Evolutionary conservation across 2,113 vertebrate genomes (phyloP).

Genomic region (Thryonomys swinderianus): DNA sequence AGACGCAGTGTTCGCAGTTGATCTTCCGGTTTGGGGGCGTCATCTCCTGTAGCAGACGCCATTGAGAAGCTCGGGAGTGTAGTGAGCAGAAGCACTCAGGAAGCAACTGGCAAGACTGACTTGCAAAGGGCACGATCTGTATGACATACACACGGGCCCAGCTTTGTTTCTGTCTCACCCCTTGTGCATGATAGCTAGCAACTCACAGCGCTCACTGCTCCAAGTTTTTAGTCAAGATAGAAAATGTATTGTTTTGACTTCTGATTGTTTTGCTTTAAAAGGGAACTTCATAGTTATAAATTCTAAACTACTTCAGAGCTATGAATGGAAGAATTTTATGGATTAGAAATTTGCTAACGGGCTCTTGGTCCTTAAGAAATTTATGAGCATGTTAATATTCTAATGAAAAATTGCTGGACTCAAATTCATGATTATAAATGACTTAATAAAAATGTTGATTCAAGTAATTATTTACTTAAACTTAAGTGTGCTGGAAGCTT

Average conservation of each 20-base stretch:
- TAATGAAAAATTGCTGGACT: constrained; percentile 67
- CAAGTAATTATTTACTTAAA: constrained; percentile 75
- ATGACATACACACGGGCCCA: too few relatives aligned
- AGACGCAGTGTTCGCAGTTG: background rate
- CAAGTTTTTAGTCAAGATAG: constrained; percentile 1
- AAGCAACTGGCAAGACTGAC: background rate
- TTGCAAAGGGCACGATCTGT: background rate
- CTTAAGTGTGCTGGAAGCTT: constrained; percentile 52
- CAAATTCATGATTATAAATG: constrained; percentile 69
- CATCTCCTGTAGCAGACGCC: background rate
- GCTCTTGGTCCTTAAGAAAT: constrained; percentile 40
- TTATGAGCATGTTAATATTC: constrained; percentile 64
- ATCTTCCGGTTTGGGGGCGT: background rate
- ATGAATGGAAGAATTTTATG: background rate
- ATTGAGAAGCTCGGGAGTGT: background rate
- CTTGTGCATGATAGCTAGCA: background rate
- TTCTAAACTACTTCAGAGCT: background rate
- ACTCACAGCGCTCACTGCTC: background rate
- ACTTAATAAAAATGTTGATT: constrained; percentile 70
- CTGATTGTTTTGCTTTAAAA: constrained; percentile 18
- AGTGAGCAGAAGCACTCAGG: background rate
- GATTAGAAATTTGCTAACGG: constrained; percentile 38
- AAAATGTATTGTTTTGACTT: constrained; percentile 30
- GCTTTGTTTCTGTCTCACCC: background rate
- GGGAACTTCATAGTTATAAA: constrained; percentile 43